Base-by-base conservation (phyloP, 2,888 invertebrate genomes). In the Dilophus febrilis region DNA sequence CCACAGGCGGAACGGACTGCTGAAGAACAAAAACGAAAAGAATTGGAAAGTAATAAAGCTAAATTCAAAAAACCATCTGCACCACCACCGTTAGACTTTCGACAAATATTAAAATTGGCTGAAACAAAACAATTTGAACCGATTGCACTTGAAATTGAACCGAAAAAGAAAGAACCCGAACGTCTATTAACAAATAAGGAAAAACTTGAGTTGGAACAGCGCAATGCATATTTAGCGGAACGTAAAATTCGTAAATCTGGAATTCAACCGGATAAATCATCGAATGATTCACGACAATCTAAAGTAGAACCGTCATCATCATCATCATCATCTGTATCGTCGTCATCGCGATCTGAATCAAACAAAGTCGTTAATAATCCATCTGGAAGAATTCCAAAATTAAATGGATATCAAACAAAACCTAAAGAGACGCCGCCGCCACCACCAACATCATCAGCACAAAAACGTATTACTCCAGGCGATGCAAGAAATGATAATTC, bases 111-210 rank as follows among this genome's bases (percentile, higher is more conserved):
- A 3, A 82, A 85, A 59, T 62, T 88, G 7, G 88, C 88, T 0
- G 83, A 80, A 49, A 74, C 82, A 53, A 87, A 87, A 54, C 86
- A 86, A 47, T 70, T 73, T 55, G 82, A 86, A 54, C 87, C 87
- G 0, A 56, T 86, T 2, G 67, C 74, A 22, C 59, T 75, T 42
- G 70, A 72, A 47, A 54, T 59, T 38, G 59, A 68, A 47, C 56
- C 74, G 42, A 67, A 70, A 6, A 58, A 61, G 44, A 64, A 67
- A 16, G 74, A 76, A 43, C 67, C 71, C 0, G 84, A 83, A 47
- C 67, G 82, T 33, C 66, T 76, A 11, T 73, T 88, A 67, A 88
- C 88, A 0, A 82, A 82, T 48, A 81, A 75, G 48, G 86, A 90
- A 53, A 82, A 72, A 52, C 66, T 67, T 34, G 84, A 86, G 53